Evolutionary conservation across 2,888 invertebrate genomes (phyloP), one percentile per base, ranked within the genome.

Genomic region (Xanthorhoe spadicearia): DNA sequence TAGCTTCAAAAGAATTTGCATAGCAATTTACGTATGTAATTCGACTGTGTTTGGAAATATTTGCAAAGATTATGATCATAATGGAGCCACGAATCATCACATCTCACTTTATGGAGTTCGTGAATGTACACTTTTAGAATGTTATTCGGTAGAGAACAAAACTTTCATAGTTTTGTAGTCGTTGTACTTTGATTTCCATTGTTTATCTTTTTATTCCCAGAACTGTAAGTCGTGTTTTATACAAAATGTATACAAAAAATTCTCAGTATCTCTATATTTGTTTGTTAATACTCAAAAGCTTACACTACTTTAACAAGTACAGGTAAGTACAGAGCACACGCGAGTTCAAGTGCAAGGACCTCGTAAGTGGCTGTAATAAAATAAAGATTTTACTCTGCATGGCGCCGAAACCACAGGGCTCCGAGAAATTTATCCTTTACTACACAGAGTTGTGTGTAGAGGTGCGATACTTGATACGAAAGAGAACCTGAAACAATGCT

Each of bases 321-420:
- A 49, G 9, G 38, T 51, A 13, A 43, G 43, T 32, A 51, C 49
- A 61, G 58, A 67, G 52, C 57, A 69, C 64, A 71, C 61, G 13
- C 67, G 63, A 78, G 78, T 82, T 79, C 81, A 84, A 84, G 87
- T 81, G 82, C 87, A 87, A 87, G 77, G 79, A 83, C 84, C 85
- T 83, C 85, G 79, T 85, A 86, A 85, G 83, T 78, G 68, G 64
- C 74, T 72, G 76, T 78, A 88, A 88, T 86, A 87, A 88, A 87
- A 87, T 86, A 84, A 88, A 85, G 80, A 79, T 76, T 83, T 83
- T 74, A 77, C 85, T 72, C 83, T 74, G 81, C 84, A 83, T 81
- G 84, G 78, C 77, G 80, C 81, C 83, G 74, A 83, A 85, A 85
- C 84, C 83, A 73, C 85, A 84, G 75, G 72, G 74, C 77, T 68